A percentile compares a stretch with the other conserved stretches of the same genome.
Conservation (phyloP, 2,888 invertebrate genomes). For the Erannis defoliaria region DNA sequence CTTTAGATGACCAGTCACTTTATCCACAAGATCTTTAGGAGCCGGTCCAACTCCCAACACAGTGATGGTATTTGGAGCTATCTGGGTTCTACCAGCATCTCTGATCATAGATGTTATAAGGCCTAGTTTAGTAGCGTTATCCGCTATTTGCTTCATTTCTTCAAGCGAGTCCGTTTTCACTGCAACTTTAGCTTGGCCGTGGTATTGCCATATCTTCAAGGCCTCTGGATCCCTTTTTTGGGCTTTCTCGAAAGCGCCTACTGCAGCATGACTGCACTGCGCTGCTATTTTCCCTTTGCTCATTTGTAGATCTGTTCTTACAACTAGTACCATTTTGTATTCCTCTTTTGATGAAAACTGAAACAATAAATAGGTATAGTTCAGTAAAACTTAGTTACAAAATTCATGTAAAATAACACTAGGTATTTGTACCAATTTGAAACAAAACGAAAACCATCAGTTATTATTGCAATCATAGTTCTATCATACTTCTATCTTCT, state of each 20-base stretch:
- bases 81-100: constrained; percentile 98
- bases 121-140: constrained; percentile 89
- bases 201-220: constrained; percentile 85
- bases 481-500: too few species aligned
- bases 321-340: constrained; percentile 94
- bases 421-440: not conserved
- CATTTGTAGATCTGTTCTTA: constrained; percentile 97
- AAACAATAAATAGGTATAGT: constrained; percentile 53
- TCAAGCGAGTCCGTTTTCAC: constrained; percentile 92
- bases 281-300: constrained; percentile 98
- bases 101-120: constrained; percentile 91
- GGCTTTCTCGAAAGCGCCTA: constrained; percentile 93
- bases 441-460: too few species aligned
- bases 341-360: constrained; percentile 82
- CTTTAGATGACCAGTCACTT: constrained; percentile 95
- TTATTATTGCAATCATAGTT: too few species aligned
- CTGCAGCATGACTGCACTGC: constrained; percentile 98
- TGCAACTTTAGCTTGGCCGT: constrained; percentile 96
- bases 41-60: constrained; percentile 98
- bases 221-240: constrained; percentile 87
- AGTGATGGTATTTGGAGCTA: constrained; percentile 95
- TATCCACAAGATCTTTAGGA: constrained; percentile 90
- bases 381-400: too few species aligned
- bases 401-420: not conserved
- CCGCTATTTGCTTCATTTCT: constrained; percentile 89